Evolutionary conservation across 2,888 invertebrate genomes (phyloP), one percentile per base, ranked within the genome.

Genomic region (Lithophane socia): DNA sequence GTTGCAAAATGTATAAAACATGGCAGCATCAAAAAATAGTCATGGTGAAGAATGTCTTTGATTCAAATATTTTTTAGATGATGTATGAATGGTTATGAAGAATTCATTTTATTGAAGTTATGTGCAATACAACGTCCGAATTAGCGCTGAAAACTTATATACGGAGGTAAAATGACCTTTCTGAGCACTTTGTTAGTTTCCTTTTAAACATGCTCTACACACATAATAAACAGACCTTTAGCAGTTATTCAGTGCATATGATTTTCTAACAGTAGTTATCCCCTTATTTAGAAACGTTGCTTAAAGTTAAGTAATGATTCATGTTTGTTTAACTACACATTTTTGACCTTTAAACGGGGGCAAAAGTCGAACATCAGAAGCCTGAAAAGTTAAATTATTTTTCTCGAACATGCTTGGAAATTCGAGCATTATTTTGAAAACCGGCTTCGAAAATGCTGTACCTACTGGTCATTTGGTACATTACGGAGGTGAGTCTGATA

Each of bases 11-110:
- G 10, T 60, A 42, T 61, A 60, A 37, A 54, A 84, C 12, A 37
- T 56, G 56, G 72, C 52, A 68, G 47, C 58, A 44, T 37, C 61
- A 67, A n/a, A 61, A 65, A 56, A n/a, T 24, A 56, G 61, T 69
- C 56, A 70, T 8, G 16, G 56, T 63, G 47, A 52, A 49, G 47
- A 68, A 73, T 80, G 75, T 66, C 42, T 77, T 76, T 77, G 47
- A 85, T 81, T 71, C 72, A 80, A 80, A 77, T 78, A 71, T 73
- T 79, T 29, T 65, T 75, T 79, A 68, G 76, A 71, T 66, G 83
- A 75, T 49, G 73, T 44, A 68, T 82, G 75, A 66, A 70, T 71
- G 73, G 56, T 75, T 74, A 60, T 61, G 49, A 61, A 29, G 24
- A 71, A 70, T 73, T 77, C 16, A 75, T 72, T 72, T 77, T 75